These are phyloP conservation scores for Varecia variegata DNA, from an alignment of 2,797 vertebrate genomes.

Conservation along the genomic window DNA sequence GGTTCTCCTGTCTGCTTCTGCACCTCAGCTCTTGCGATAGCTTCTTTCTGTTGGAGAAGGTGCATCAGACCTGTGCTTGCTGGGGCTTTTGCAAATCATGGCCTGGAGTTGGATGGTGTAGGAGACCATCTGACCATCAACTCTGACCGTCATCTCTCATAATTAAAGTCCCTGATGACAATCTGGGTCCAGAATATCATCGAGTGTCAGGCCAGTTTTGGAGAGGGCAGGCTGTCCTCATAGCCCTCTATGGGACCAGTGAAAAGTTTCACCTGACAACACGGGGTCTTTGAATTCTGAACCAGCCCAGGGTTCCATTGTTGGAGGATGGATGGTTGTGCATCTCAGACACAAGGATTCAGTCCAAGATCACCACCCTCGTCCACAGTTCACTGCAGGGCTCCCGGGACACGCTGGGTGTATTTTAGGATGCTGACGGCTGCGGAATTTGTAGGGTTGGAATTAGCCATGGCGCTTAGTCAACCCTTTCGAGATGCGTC, in stretches of 20 bases:
- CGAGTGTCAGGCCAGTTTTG: rapidly evolving
- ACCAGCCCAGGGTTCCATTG: not conserved
- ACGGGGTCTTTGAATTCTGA: too few relatives aligned
- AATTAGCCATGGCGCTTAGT: not conserved
- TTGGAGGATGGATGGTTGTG: rapidly evolving
- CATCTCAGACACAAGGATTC: not conserved
- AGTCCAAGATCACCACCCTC: not conserved
- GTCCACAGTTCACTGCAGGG: not conserved
- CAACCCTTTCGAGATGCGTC: rapidly evolving
- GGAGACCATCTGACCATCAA: not conserved
- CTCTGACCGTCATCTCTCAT: too few relatives aligned
- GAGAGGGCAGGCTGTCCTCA: too few relatives aligned
- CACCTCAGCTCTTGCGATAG: rapidly evolving
- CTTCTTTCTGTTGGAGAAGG: not conserved
- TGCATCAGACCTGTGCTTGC: too few relatives aligned
- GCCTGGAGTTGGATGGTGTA: too few relatives aligned
- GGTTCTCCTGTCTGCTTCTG: too few relatives aligned
- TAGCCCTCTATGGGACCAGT: too few relatives aligned
- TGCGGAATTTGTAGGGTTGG: not conserved
- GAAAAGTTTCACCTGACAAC: rapidly evolving
- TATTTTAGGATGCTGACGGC: not conserved
- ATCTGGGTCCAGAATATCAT: not conserved
- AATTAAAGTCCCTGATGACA: rapidly evolving
- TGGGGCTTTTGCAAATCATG: too few relatives aligned
- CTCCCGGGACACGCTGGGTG: not conserved